Evolutionary conservation across 1,140 invertebrate genomes (phyloP).

Genomic region (Drosophila equinoxialis): DNA sequence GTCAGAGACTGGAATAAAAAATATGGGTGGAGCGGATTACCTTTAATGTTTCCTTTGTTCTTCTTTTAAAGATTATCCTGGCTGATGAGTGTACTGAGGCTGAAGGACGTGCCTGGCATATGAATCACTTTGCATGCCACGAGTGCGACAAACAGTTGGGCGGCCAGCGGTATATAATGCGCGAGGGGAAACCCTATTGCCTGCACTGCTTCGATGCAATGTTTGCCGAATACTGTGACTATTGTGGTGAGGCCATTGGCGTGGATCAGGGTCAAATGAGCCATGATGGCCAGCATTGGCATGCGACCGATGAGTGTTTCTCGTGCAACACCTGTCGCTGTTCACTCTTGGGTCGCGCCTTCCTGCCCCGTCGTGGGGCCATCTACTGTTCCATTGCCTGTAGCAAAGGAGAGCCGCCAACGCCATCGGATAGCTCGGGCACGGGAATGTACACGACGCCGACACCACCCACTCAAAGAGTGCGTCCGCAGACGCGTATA

Average conservation of each 20-base stretch:
- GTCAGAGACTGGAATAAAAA: background rate
- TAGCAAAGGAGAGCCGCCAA: conserved; percentile 93
- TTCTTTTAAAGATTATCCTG: conserved; percentile 91
- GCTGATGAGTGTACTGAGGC: conserved; percentile 99
- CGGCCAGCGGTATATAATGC: conserved; percentile 98
- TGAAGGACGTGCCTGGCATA: conserved; percentile 98
- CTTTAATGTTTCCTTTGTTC: background rate
- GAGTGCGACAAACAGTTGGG: conserved; percentile 97
- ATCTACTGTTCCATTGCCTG: conserved; percentile 98
- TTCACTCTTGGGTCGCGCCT: conserved; percentile 96
- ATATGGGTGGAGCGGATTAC: background rate
- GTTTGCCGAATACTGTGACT: conserved; percentile 98
- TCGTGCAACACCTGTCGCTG: conserved; percentile 96
- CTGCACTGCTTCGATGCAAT: conserved; percentile 97
- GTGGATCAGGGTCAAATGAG: conserved; percentile 99
- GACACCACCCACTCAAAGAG: conserved; percentile 84
- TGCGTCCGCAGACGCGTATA: conserved; percentile 77
- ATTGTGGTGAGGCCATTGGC: conserved; percentile 97
- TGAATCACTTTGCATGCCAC: conserved; percentile 98
- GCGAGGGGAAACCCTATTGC: conserved; percentile 96
- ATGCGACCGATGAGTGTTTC: conserved; percentile 97
- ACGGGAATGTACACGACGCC: conserved; percentile 84
- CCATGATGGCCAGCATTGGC: conserved; percentile 99
- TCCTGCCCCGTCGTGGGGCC: conserved; percentile 94
- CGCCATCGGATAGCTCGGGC: conserved; percentile 90